Conservation (phyloP, 2,113 vertebrate species). For the Tachycineta bicolor region DNA sequence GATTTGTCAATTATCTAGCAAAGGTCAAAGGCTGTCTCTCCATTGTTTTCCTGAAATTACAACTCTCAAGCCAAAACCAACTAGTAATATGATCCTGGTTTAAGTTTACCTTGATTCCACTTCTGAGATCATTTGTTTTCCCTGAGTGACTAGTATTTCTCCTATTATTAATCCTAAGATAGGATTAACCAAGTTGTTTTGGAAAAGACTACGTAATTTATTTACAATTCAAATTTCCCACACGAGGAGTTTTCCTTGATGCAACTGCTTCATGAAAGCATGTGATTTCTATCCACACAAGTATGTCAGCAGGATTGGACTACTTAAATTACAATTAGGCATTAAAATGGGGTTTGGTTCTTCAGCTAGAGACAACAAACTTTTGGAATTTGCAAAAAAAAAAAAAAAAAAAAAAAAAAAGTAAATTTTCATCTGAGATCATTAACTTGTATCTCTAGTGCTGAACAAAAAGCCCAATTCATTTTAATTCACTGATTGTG, state of each 20-base stretch:
- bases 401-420: background rate
- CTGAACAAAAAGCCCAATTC: background rate
- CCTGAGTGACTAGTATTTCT: background rate
- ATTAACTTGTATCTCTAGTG: background rate
- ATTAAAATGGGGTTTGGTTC: background rate
- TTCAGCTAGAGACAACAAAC: background rate
- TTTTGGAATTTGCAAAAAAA: background rate
- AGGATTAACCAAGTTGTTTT: background rate
- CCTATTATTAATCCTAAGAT: background rate
- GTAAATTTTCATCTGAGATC: background rate
- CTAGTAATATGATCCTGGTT: background rate
- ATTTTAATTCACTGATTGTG: background rate
- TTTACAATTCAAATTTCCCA: background rate
- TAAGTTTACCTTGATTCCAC: background rate
- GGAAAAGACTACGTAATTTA: background rate
- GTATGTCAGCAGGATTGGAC: background rate
- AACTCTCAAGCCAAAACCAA: conserved; percentile 10
- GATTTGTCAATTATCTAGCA: background rate
- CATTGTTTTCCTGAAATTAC: background rate
- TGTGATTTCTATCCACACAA: background rate
- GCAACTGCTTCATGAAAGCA: background rate
- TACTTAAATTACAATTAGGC: background rate
- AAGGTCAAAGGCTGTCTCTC: background rate
- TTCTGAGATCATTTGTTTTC: background rate
- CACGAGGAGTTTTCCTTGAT: background rate